Percentiles rank a stretch among this genome's conserved stretches.
phyloP scores from a whole-genome alignment of 2,888 invertebrate genomes.

The Chrysodeixis includens region DNA sequence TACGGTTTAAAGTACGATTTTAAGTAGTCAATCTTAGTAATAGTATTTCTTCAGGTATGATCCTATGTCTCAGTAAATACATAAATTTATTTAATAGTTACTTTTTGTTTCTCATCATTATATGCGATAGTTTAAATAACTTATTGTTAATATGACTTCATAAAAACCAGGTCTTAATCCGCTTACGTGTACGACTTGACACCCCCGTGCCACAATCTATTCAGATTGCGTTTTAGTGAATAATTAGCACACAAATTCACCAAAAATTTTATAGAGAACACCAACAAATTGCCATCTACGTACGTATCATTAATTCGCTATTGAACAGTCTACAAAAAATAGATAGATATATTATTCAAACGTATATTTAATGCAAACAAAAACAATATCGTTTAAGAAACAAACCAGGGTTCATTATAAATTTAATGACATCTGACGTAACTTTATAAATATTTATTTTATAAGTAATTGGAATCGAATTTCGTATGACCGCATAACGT shows the following conservation, averaged over 20 bases:
- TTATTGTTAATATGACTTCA: no score
- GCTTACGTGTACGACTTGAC: not conserved
- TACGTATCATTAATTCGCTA: not conserved
- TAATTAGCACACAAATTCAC: not conserved
- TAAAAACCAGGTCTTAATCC: not conserved
- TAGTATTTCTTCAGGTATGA: no score
- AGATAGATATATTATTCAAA: not conserved
- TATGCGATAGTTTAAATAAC: no score
- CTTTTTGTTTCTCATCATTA: no score
- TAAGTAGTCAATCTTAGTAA: no score
- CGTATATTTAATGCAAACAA: not conserved
- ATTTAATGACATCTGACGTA: constrained; percentile 25
- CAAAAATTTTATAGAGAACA: no score
- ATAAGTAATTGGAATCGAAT: constrained; percentile 12
- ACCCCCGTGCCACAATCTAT: not conserved
- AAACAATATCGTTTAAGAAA: constrained; percentile 1
- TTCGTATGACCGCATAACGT: constrained; percentile 4
- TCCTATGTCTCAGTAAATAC: no score
- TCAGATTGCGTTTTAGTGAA: not conserved
- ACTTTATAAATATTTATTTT: constrained; percentile 6
- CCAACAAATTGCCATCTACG: not conserved
- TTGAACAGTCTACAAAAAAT: not conserved
- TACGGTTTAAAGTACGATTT: no score
- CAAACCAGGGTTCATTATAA: constrained; percentile 7
- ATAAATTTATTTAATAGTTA: no score